phyloP scores from a whole-genome alignment of 2,888 invertebrate genomes.

The Drosophila mercatorum region DNA sequence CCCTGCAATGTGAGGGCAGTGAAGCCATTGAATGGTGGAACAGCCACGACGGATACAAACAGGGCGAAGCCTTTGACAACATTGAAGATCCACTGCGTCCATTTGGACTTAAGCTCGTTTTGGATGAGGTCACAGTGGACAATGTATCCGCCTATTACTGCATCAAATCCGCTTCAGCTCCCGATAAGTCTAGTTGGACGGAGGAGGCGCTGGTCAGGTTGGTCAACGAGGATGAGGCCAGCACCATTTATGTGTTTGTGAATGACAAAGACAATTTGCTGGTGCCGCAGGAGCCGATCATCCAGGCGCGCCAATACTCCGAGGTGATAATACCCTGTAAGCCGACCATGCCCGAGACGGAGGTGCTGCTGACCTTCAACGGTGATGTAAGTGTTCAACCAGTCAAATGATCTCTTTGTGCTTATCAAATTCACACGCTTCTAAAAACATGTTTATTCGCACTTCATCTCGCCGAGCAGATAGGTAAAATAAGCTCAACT shows the following conservation, averaged over 20 bases:
- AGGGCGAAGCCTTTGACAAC: slow-evolving; percentile 40
- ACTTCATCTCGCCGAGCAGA: slow-evolving; percentile 26
- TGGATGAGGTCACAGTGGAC: slow-evolving; percentile 85
- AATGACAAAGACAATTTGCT: slow-evolving; percentile 85
- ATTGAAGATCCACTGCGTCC: slow-evolving; percentile 65
- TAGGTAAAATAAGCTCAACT: slow-evolving; percentile 61
- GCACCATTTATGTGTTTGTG: slow-evolving; percentile 86
- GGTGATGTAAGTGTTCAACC: slow-evolving; percentile 80
- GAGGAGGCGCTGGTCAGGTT: slow-evolving; percentile 81
- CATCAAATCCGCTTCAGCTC: slow-evolving; percentile 81
- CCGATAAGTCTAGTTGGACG: slow-evolving; percentile 8
- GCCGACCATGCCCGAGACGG: slow-evolving; percentile 87
- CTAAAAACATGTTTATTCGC: slow-evolving; percentile 19
- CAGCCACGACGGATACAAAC: background rate
- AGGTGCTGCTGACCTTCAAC: slow-evolving; percentile 85
- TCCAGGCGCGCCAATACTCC: slow-evolving; percentile 84
- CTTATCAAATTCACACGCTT: slow-evolving; percentile 30
- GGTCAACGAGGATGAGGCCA: slow-evolving; percentile 81
- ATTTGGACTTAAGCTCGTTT: slow-evolving; percentile 85
- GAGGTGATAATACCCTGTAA: slow-evolving; percentile 87
- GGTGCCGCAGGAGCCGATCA: slow-evolving; percentile 80
- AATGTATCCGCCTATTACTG: slow-evolving; percentile 87
- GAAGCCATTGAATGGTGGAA: slow-evolving; percentile 84
- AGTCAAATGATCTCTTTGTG: background rate
- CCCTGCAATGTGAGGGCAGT: slow-evolving; percentile 85